These are phyloP conservation scores for Teleogryllus oceanicus DNA, from an alignment of 2,888 invertebrate genomes.

Conservation along the genomic window DNA sequence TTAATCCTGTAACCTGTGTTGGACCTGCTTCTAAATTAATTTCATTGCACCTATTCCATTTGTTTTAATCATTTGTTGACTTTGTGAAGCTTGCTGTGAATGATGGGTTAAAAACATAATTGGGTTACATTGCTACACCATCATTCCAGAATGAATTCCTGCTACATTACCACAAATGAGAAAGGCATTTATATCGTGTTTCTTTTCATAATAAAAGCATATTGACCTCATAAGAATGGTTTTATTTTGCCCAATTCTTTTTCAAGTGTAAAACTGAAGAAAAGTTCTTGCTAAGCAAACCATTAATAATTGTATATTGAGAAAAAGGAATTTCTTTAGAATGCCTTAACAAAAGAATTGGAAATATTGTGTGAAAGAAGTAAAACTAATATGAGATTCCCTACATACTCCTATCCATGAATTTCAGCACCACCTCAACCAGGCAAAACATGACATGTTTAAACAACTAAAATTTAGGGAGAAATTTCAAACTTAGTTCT, in stretches of 20 bases:
- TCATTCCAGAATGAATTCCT: not conserved
- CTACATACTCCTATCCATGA: too few relatives aligned
- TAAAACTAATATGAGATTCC: too few relatives aligned
- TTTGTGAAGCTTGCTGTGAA: not conserved
- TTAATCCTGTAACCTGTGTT: not conserved
- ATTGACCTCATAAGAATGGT: not conserved
- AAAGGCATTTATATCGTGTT: not conserved
- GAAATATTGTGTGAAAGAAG: too few relatives aligned
- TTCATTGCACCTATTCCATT: not conserved
- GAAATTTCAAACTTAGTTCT: too few relatives aligned
- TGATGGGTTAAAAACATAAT: not conserved
- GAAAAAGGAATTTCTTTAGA: too few relatives aligned
- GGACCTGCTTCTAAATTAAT: not conserved
- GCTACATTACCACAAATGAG: not conserved
- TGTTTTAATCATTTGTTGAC: not conserved
- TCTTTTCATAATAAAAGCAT: conserved; percentile 1
- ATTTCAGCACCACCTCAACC: too few relatives aligned
- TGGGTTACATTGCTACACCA: not conserved
- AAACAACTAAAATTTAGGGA: too few relatives aligned
- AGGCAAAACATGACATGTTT: too few relatives aligned
- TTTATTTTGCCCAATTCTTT: not conserved
- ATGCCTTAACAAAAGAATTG: too few relatives aligned
- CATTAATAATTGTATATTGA: too few relatives aligned
- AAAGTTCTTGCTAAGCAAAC: too few relatives aligned
- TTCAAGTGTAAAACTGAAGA: too few relatives aligned